Percentiles rank a stretch among this genome's conserved stretches.
phyloP scores from a whole-genome alignment of 92 coral and sea anemone species.

The Chrysogorgia sp. region DNA sequence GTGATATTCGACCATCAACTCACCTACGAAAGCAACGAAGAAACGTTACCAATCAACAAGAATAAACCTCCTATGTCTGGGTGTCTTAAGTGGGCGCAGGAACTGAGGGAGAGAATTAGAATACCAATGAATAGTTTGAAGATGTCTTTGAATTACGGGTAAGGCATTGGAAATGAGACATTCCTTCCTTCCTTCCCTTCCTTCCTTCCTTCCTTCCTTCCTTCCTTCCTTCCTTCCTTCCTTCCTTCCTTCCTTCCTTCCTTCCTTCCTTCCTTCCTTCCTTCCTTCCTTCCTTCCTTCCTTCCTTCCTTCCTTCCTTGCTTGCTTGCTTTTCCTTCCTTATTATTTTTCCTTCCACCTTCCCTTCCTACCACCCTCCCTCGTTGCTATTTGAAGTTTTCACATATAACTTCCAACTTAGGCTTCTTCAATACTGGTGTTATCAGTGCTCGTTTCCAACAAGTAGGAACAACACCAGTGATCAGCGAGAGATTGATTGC shows the following conservation, averaged over 20 bases:
- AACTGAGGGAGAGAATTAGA: conserved; percentile 85
- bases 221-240: background rate
- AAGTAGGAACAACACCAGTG: too few relatives aligned
- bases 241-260: too few relatives aligned
- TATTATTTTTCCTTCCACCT: background rate
- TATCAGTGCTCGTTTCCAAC: too few relatives aligned
- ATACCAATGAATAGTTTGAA: conserved; percentile 93
- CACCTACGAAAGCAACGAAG: conserved; percentile 56
- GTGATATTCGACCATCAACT: conserved; percentile 82
- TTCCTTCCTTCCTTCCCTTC: background rate
- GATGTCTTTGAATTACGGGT: conserved; percentile 99
- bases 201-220: background rate
- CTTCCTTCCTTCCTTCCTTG: too few relatives aligned
- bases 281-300: too few relatives aligned
- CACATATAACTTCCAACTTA: too few relatives aligned
- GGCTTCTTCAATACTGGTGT: too few relatives aligned
- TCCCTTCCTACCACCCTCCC: background rate
- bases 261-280: too few relatives aligned
- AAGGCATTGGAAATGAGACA: conserved; percentile 9
- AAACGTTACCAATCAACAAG: conserved; percentile 87
- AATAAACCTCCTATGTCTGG: conserved; percentile 97
- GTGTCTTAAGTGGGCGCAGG: conserved; percentile 95
- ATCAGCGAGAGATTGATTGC: too few relatives aligned
- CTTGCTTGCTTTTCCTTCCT: too few relatives aligned
- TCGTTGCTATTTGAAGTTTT: background rate